These are phyloP conservation scores for Microplitis demolitor DNA, from an alignment of 1,140 invertebrate species.

Conservation along the genomic window DNA sequence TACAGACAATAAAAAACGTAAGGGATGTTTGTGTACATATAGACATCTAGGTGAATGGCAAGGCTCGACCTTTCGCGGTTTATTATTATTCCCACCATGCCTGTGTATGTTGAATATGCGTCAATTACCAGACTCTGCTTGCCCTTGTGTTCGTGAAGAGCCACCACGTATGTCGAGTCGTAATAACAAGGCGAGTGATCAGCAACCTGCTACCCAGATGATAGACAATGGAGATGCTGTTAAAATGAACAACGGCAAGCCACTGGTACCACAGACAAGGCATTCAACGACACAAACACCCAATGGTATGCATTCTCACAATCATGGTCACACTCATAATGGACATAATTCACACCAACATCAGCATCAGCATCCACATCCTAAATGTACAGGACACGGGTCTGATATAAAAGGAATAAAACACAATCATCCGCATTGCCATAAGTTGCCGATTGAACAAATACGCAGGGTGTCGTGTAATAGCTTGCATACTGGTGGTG, in stretches of 20 bases:
- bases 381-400: no score
- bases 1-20: not conserved
- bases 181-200: not conserved
- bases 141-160: constrained; percentile 15
- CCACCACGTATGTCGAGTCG: not conserved
- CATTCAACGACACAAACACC: constrained; percentile 57
- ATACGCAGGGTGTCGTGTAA: constrained; percentile 60
- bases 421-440: not conserved
- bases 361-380: no score
- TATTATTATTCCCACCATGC: constrained; percentile 22
- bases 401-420: no score
- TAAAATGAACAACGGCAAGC: not conserved
- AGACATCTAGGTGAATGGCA: constrained; percentile 24
- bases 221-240: not conserved
- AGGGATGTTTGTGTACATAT: constrained; percentile 13
- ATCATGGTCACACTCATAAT: constrained; percentile 42
- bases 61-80: constrained; percentile 5
- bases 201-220: not conserved
- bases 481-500: constrained; percentile 46
- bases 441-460: constrained; percentile 45
- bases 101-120: constrained; percentile 18
- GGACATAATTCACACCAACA: constrained; percentile 12
- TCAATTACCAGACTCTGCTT: not conserved
- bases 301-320: constrained; percentile 44
- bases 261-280: constrained; percentile 45